phyloP scores from a whole-genome alignment of 2,888 invertebrate genomes.

The Diplolepis rosae region DNA sequence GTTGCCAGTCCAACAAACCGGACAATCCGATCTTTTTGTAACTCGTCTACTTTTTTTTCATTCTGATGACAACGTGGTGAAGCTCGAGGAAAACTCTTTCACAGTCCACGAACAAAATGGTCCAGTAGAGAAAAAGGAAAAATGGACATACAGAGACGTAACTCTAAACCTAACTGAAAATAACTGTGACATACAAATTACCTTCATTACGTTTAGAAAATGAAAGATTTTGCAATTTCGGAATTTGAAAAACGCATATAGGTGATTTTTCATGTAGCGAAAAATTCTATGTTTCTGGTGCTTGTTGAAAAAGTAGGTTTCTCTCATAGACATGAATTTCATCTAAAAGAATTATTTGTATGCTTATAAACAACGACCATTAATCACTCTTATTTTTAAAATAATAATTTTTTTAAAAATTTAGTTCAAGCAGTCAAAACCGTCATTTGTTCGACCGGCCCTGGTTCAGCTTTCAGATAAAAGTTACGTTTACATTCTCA shows the following conservation, averaged over 20 bases:
- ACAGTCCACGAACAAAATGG: conserved; percentile 18
- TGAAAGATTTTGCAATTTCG: background rate
- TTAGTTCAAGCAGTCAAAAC: no score
- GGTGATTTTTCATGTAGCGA: no score
- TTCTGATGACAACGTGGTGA: conserved; percentile 23
- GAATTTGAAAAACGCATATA: background rate
- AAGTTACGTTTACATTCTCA: no score
- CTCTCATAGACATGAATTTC: no score
- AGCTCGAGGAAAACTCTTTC: conserved; percentile 26
- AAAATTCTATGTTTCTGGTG: no score
- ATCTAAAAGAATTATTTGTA: no score
- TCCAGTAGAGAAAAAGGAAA: conserved; percentile 2
- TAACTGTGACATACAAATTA: background rate
- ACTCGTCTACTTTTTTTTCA: conserved; percentile 16
- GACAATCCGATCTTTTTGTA: conserved; percentile 61
- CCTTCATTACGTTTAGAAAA: background rate
- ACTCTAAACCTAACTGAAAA: conserved; percentile 11
- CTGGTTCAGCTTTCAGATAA: no score
- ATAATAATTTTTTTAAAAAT: no score
- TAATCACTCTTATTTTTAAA: no score
- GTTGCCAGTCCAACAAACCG: conserved; percentile 64
- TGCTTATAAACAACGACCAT: no score
- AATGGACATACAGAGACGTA: conserved; percentile 13
- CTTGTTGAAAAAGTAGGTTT: no score
- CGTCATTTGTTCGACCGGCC: no score